Conservation (phyloP, 35 echinoderm and acorn worm species). For the Lytechinus pictus region DNA sequence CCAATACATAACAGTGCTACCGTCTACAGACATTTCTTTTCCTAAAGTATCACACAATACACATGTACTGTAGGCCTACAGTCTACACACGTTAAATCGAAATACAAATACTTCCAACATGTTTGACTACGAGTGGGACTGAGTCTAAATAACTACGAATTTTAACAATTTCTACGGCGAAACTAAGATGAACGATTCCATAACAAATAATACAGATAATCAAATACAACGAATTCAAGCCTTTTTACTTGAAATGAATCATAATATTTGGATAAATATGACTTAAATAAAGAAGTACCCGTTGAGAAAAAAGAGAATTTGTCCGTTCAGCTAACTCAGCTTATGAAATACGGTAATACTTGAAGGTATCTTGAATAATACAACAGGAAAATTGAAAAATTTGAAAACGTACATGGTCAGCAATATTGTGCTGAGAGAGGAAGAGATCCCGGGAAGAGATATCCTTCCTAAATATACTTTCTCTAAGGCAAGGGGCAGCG, state of each 20-base stretch:
- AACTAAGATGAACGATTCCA: not conserved
- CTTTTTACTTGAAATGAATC: not conserved
- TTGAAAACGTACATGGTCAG: not conserved
- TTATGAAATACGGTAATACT: not conserved
- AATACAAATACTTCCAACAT: too few species aligned
- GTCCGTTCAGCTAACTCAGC: not conserved
- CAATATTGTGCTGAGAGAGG: too few species aligned
- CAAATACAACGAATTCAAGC: not conserved
- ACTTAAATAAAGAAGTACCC: not conserved
- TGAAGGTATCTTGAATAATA: not conserved
- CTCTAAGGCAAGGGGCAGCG: too few species aligned
- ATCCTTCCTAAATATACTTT: too few species aligned
- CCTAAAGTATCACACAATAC: too few species aligned
- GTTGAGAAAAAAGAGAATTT: not conserved
- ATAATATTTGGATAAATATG: not conserved
- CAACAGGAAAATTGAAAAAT: not conserved
- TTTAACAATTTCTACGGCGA: not conserved
- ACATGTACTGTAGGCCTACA: too few species aligned
- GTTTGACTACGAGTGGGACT: not conserved
- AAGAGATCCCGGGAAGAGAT: too few species aligned
- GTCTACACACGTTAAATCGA: too few species aligned
- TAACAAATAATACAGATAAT: not conserved
- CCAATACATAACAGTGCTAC: too few species aligned
- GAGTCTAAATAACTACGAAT: not conserved
- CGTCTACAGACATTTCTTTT: too few species aligned